Evolutionary conservation across 2,888 invertebrate species (phyloP), one percentile per base, ranked within the genome.

Genomic region (Tupiocoris notatus): DNA sequence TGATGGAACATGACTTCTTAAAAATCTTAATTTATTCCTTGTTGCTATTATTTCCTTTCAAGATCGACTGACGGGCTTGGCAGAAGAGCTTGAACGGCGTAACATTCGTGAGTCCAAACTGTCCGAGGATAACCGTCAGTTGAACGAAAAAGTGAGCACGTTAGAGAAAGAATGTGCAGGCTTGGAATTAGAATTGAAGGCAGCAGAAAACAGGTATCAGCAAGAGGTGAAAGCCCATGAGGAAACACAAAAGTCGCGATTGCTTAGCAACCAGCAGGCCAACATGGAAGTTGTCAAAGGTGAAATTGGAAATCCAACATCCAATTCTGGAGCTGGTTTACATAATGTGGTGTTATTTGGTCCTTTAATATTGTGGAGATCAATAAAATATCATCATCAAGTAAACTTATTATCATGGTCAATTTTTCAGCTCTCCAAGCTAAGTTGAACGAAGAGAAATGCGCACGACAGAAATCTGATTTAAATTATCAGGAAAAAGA

Each of bases 261-360:
- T 93, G 83, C 88, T 90, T 82, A 94, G 91, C 82, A 92, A 94
- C 83, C 95, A 96, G 84, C 96, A 96, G 85, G 95, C 95, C 68
- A 96, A 95, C 85, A 86, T 94, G 83, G 95, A 96, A 86, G 92
- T 93, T 82, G 94, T 94, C 78, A 95, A 95, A 89, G 92, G 94
- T 94, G 84, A 81, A 80, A 74, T 61, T n/a, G n/a, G n/a, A n/a
- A n/a, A n/a, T n/a, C n/a, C n/a, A n/a, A n/a, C n/a, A n/a, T n/a
- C 16, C 56, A 16, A 56, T 56, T 56, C 16, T 12, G 56, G 16
- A 56, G 12, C 12, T 56, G 16, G 9, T 56, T 56, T 17, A 61
- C 18, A 9, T 16, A 12, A 61, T 16, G 18, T 61, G 17, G n/a
- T n/a, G n/a, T n/a, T n/a, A n/a, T n/a, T n/a, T n/a, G n/a, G n/a